These are phyloP conservation scores for Rhinolophus ferrumequinum DNA, from an alignment of 2,113 vertebrate species.

Conservation along the genomic window DNA sequence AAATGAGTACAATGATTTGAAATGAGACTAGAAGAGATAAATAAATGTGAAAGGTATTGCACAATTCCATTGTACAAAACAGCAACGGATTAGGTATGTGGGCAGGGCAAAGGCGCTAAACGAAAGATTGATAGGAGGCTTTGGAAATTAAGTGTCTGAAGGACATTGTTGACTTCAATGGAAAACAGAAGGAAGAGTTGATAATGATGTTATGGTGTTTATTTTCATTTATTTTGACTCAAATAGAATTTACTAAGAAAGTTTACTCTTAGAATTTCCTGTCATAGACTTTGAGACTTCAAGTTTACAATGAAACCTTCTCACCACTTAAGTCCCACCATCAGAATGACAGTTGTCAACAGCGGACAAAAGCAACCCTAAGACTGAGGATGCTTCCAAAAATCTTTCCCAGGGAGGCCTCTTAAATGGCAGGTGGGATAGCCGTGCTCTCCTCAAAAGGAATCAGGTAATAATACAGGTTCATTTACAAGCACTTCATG, in stretches of 20 bases:
- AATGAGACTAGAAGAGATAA: not conserved
- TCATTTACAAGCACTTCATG: not conserved
- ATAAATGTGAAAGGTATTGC: not conserved
- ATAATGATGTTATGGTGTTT: not conserved
- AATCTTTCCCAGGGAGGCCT: not conserved
- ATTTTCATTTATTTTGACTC: not conserved
- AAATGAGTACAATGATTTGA: not conserved
- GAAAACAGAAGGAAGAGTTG: not conserved
- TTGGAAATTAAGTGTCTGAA: not conserved
- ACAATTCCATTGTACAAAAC: not conserved
- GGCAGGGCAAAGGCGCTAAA: not conserved
- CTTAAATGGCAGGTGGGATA: not conserved
- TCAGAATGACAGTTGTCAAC: not conserved
- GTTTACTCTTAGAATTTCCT: not conserved
- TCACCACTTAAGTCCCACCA: rapidly evolving
- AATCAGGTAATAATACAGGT: not conserved
- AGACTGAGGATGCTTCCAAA: rapidly evolving
- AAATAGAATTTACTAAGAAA: not conserved
- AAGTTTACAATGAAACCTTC: not conserved
- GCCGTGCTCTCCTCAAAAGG: not conserved
- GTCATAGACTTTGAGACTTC: not conserved
- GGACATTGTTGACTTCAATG: not conserved
- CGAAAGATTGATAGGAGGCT: not conserved
- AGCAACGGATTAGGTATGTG: rapidly evolving
- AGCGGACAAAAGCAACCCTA: not conserved